Base-by-base conservation (phyloP, 2,113 vertebrate genomes). In the Macrotus californicus region DNA sequence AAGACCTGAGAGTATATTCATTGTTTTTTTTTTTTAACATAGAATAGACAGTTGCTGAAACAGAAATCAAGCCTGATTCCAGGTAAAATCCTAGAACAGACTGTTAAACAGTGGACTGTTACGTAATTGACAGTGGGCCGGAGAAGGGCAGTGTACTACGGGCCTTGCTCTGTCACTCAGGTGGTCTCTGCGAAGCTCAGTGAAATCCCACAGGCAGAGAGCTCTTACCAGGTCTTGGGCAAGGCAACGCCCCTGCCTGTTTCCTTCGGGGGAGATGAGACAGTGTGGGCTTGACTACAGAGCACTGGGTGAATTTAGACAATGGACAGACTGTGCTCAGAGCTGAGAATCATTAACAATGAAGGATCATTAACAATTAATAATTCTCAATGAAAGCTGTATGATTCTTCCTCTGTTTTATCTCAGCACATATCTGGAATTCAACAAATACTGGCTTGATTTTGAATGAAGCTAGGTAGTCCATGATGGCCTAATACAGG, bases 101-200 rank as follows among this genome's bases (percentile, higher is more conserved):
- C 50, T 79, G 80, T 73, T 82, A 52, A 77, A 82, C 72, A 96
- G 82, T 86, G 93, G 83, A 91, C 61, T 94, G 89, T 64, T 22
- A n/a, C 75, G 36, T 75, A 70, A 89, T 94, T 93, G 89, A 93
- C 94, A 89, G 59, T 66, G 69, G 34, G 84, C 19, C 21, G 50
- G 50, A 54, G 64, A 79, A 89, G 16, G 61, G 50, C 41, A 52
- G 36, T 36, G 39, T 67, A 29, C 39, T 91, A 21, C 41, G 12
- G 36, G 31, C 10, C 22, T 26, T 29, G 11, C 59, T 86, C 75
- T 31, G 73, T 7, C 67, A 9, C 70, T 86, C 46, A 56, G 39
- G 18, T 8, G 29, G 67, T 77, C 13, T 86, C 41, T 11, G 1
- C 18, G 46, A 83, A 82, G n/a, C 54, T 72, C 6, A 19, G n/a